phyloP scores from a whole-genome alignment of 2,888 invertebrate genomes.

The Ormyrus rosae region DNA sequence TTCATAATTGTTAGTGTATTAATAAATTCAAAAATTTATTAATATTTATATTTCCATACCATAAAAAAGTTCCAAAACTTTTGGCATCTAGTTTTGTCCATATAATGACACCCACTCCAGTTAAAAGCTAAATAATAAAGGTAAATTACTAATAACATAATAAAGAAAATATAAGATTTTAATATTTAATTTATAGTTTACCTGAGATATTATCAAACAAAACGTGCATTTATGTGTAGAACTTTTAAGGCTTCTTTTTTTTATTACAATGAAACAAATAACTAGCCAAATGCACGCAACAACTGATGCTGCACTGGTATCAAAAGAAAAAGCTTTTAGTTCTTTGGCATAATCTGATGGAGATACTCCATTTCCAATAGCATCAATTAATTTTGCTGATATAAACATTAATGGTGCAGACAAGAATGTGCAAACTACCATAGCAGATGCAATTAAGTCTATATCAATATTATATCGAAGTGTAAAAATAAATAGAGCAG shows the following conservation, averaged over 20 bases:
- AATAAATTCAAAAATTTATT: slow-evolving; percentile 4
- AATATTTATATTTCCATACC: slow-evolving; percentile 61
- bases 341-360: slow-evolving; percentile 86
- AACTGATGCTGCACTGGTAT: slow-evolving; percentile 88
- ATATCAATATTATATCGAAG: slow-evolving; percentile 90
- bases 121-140: slow-evolving; percentile 61
- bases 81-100: slow-evolving; percentile 69
- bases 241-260: slow-evolving; percentile 85
- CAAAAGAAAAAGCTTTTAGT: slow-evolving; percentile 87
- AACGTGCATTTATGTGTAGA: slow-evolving; percentile 90
- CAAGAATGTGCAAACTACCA: slow-evolving; percentile 96
- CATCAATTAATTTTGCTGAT: slow-evolving; percentile 91
- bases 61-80: slow-evolving; percentile 63
- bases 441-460: slow-evolving; percentile 94
- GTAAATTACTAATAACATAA: background rate
- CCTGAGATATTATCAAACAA: slow-evolving; percentile 88
- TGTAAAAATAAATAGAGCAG: slow-evolving; percentile 96
- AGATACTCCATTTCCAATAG: slow-evolving; percentile 75
- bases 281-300: slow-evolving; percentile 88
- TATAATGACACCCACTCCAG: slow-evolving; percentile 69
- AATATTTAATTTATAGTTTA: slow-evolving; percentile 70
- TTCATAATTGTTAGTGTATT: slow-evolving; percentile 58
- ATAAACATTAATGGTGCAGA: slow-evolving; percentile 97
- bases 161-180: background rate
- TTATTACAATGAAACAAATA: slow-evolving; percentile 79